A percentile compares a stretch with the other conserved stretches of the same genome.
phyloP scores from a whole-genome alignment of 2,113 vertebrate species.

The Leucoraja erinaceus region DNA sequence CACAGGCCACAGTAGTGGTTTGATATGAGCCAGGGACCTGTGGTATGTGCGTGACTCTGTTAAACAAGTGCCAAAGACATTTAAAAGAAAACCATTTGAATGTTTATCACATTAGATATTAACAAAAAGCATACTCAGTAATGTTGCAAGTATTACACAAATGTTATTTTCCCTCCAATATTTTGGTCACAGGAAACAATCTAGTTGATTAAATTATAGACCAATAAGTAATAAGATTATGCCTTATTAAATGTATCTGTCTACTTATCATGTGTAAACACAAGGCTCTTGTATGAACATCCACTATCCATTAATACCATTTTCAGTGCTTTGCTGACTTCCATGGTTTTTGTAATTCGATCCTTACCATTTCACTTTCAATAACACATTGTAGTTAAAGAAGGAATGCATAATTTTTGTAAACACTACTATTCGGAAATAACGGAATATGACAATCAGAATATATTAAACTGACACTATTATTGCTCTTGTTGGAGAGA shows the following conservation, averaged over 20 bases:
- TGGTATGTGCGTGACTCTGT: constrained; percentile 46
- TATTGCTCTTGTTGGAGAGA: not conserved
- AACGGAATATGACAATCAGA: not conserved
- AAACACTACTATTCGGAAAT: not conserved
- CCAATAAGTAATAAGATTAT: not conserved
- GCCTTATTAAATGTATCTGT: not conserved
- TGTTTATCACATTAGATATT: constrained; percentile 28
- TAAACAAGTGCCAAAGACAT: constrained; percentile 45
- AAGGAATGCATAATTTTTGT: not conserved
- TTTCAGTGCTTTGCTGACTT: not conserved
- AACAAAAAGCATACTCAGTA: constrained; percentile 25
- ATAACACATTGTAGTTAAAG: not conserved
- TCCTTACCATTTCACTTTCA: not conserved
- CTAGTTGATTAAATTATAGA: not conserved
- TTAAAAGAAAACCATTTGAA: constrained; percentile 42
- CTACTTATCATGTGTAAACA: not conserved
- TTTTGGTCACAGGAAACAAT: not conserved
- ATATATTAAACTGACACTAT: not conserved
- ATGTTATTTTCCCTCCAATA: not conserved
- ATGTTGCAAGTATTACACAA: not conserved
- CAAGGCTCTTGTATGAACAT: not conserved
- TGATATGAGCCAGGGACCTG: constrained; percentile 46
- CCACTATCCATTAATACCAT: not conserved
- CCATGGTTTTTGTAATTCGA: not conserved
- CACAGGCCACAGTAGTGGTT: constrained; percentile 49